Conservation (phyloP, 1,140 invertebrate genomes). For the Drosophila lowei region DNA sequence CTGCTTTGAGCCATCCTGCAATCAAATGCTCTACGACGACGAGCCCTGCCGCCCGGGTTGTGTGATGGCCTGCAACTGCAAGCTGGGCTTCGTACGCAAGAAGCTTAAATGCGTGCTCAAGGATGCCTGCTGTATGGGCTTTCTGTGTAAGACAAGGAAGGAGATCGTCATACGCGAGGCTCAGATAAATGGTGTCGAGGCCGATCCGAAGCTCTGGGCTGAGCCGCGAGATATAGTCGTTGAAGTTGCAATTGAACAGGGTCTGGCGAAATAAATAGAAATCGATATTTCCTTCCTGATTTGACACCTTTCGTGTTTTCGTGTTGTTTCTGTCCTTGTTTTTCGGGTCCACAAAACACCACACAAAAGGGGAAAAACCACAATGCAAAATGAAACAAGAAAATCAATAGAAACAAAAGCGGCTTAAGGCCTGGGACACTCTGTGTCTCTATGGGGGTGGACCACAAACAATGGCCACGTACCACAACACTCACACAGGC, state of each 20-base stretch:
- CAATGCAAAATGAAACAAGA: conserved; percentile 25
- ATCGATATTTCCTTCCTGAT: conserved; percentile 52
- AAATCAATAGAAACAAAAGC: conserved; percentile 72
- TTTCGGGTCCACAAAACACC: conserved; percentile 5
- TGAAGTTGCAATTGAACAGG: neutral
- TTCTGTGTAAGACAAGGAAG: conserved; percentile 7
- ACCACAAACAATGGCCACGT: conserved; percentile 62
- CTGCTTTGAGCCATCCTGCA: conserved; percentile 24
- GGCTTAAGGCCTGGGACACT: conserved; percentile 41
- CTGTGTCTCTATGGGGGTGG: conserved; percentile 43
- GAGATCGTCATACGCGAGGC: neutral
- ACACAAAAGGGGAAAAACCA: conserved; percentile 6
- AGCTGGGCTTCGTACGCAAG: conserved; percentile 18
- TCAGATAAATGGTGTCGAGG: too few species aligned
- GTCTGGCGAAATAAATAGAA: conserved; percentile 10
- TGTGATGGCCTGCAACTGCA: conserved; percentile 17
- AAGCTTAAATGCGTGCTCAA: conserved; percentile 3
- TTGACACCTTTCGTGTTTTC: conserved; percentile 23
- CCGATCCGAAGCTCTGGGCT: neutral
- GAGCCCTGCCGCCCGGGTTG: neutral
- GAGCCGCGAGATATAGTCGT: neutral
- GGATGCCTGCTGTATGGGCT: neutral
- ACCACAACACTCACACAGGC: conserved; percentile 2
- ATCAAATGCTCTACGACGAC: conserved; percentile 7
- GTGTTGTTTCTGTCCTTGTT: conserved; percentile 22